phyloP scores from a whole-genome alignment of 2,888 invertebrate species.

The Psylliodes chrysocephalus region DNA sequence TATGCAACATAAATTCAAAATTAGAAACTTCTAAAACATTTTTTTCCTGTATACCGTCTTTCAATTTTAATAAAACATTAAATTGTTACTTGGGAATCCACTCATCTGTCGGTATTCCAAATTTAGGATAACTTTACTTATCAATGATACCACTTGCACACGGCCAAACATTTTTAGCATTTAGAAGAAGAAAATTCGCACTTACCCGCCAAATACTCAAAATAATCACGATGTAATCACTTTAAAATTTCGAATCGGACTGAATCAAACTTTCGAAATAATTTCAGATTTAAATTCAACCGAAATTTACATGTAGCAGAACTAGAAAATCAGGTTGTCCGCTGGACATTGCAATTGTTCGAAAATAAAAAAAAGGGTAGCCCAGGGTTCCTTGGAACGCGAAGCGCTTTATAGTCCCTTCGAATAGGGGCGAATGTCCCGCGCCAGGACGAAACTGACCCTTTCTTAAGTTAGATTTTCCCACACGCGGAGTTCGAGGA shows the following conservation, averaged over 20 bases:
- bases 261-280: constrained; percentile 53
- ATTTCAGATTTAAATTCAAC: constrained; percentile 48
- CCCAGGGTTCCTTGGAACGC: constrained; percentile 47
- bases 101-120: too few relatives aligned
- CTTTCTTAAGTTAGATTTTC: constrained; percentile 54
- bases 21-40: too few relatives aligned
- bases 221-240: constrained; percentile 55
- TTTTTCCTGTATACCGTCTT: too few relatives aligned
- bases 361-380: constrained; percentile 52
- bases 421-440: constrained; percentile 42
- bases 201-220: constrained; percentile 39
- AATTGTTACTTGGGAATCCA: too few relatives aligned
- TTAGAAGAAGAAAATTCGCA: neutral
- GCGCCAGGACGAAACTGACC: constrained; percentile 51
- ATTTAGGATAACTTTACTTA: too few relatives aligned
- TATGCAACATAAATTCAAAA: too few relatives aligned
- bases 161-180: too few relatives aligned
- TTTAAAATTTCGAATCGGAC: constrained; percentile 58
- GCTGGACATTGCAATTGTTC: constrained; percentile 59
- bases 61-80: too few relatives aligned
- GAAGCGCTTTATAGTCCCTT: constrained; percentile 29
- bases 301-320: constrained; percentile 51
- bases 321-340: constrained; percentile 62
- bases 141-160: too few relatives aligned
- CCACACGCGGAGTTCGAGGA: constrained; percentile 51